Base-by-base conservation (phyloP, 2,888 invertebrate genomes). In the Acronicta aceris region DNA sequence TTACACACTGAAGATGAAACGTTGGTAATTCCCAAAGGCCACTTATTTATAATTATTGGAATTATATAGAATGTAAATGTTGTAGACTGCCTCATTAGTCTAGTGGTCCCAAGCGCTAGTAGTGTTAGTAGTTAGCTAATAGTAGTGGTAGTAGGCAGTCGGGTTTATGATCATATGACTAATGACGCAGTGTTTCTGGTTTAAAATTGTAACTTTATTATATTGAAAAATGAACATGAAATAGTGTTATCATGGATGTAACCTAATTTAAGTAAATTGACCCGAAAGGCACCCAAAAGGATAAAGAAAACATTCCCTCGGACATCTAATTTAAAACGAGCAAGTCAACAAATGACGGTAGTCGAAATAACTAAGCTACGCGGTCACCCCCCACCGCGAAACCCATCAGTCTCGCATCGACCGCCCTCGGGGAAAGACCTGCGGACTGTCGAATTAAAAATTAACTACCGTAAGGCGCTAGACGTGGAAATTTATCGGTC, bases 271-370 rank as follows among this genome's bases (percentile, higher is more conserved):
- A 56, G 59, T 70, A 70, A 66, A 69, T 54, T 53, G 57, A 55
- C 45, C 57, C 10, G 6, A 63, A 62, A 59, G 52, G 33, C 41
- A 30, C 15, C 67, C 55, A 64, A 65, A 75, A 75, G 74, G 59
- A 79, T 79, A 76, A 83, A 83, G 79, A 78, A 81, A 83, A 81
- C 78, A 79, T 76, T 75, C 66, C 66, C 63, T 75, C 71, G 57
- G 77, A 85, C 85, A 87, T 85, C 89, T 86, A 87, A 91, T 93
- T 92, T 92, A 90, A 90, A 93, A 91, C 86, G 79, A 83, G 78
- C 74, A 77, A 79, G 75, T 70, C 81, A 86, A 93, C 87, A 91
- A 93, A 94, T 93, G 93, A 92, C 88, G 93, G 93, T 93, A 93
- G 88, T 86, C 84, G 75, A 81, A 80, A 86, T 92, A 93, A 94